Percentiles rank a stretch among this genome's conserved stretches.
Evolutionary conservation across 2,888 invertebrate genomes (phyloP).

Genomic region (Plagodis pulveraria): DNA sequence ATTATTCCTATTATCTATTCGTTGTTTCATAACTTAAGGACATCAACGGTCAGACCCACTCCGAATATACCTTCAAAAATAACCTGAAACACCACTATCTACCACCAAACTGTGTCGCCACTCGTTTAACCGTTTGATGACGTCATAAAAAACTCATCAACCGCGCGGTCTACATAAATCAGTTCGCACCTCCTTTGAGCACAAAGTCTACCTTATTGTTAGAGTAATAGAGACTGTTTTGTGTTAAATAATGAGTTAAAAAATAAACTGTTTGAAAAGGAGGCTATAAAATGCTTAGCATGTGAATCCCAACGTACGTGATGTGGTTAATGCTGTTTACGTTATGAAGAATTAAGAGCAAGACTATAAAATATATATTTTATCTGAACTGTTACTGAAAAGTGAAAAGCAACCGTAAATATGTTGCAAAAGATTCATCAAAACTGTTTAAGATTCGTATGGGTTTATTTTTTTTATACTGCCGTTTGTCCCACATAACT

Average conservation of each 20-base stretch:
- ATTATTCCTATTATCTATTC: conserved; percentile 26
- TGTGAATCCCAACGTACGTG: conserved; percentile 40
- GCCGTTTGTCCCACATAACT: too few relatives aligned
- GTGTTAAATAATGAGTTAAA: conserved; percentile 19
- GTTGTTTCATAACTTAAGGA: conserved; percentile 13
- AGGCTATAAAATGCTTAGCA: conserved; percentile 39
- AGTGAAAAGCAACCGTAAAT: not conserved
- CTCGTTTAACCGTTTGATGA: conserved; percentile 66
- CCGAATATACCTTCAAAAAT: conserved; percentile 22
- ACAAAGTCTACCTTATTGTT: conserved; percentile 21
- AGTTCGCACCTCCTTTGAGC: conserved; percentile 20
- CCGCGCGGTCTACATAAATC: conserved; percentile 61
- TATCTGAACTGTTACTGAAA: conserved; percentile 9
- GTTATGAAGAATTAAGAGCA: conserved; percentile 34
- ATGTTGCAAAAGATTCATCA: too few relatives aligned
- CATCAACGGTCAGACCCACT: conserved; percentile 9
- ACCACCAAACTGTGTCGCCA: conserved; percentile 48
- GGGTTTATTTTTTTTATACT: too few relatives aligned
- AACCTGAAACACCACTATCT: conserved; percentile 37
- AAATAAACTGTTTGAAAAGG: conserved; percentile 33
- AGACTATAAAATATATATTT: conserved; percentile 12
- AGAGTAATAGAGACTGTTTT: conserved; percentile 10
- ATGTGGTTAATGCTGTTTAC: conserved; percentile 30
- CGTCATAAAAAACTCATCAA: conserved; percentile 68
- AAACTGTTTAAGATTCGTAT: too few relatives aligned